phyloP scores from a whole-genome alignment of 2,888 invertebrate species.

The Punctoribates punctum region DNA sequence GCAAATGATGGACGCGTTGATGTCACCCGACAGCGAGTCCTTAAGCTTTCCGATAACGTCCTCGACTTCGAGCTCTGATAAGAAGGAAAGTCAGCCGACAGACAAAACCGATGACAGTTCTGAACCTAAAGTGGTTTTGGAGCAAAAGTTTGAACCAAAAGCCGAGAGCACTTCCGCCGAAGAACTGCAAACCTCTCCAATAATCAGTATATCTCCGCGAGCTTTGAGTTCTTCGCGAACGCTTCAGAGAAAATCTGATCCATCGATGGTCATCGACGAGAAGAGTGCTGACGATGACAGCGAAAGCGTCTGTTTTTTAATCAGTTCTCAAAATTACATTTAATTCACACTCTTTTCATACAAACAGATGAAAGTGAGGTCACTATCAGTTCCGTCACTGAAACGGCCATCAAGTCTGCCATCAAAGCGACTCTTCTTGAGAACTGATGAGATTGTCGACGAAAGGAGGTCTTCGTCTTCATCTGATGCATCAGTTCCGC shows the following conservation, averaged over 20 bases:
- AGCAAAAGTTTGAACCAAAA: neutral
- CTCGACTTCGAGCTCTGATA: conserved; percentile 31
- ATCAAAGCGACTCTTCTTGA: neutral
- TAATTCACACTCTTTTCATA: neutral
- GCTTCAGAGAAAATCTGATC: conserved; percentile 29
- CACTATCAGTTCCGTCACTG: neutral
- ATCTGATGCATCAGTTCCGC: neutral
- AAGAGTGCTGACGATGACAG: neutral
- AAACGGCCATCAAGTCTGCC: conserved; percentile 22
- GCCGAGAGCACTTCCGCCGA: neutral
- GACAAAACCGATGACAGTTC: neutral
- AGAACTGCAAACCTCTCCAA: neutral
- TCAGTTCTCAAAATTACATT: neutral
- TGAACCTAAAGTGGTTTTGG: neutral
- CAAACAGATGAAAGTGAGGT: neutral
- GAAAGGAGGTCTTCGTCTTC: conserved; percentile 18
- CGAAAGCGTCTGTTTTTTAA: conserved; percentile 5
- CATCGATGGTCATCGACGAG: neutral
- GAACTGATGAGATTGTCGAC: conserved; percentile 8
- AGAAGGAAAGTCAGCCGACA: neutral
- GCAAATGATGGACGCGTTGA: conserved; percentile 11
- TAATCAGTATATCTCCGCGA: neutral
- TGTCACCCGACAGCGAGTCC: conserved; percentile 41
- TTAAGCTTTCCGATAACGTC: conserved; percentile 39
- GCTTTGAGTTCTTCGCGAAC: neutral